Percentiles rank a stretch among this genome's conserved stretches.
Evolutionary conservation across 2,797 vertebrate species (phyloP).

Genomic region (Avahi laniger): DNA sequence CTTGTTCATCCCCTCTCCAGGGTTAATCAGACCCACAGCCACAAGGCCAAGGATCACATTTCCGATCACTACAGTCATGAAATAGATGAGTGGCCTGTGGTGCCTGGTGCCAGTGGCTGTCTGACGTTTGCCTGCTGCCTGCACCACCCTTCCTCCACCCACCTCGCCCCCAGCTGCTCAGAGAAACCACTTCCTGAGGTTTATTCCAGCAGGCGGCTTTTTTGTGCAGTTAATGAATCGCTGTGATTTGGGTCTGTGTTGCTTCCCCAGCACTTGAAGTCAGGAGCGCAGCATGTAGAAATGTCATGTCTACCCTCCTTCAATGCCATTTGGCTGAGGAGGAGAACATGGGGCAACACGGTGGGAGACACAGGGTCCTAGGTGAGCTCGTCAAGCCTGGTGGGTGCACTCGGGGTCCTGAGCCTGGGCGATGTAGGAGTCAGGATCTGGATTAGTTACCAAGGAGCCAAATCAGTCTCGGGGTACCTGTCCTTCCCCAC

Average conservation of each 20-base stretch:
- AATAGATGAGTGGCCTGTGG: background rate
- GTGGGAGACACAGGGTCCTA: background rate
- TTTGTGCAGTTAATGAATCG: background rate
- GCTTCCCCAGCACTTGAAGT: background rate
- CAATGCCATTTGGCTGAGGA: background rate
- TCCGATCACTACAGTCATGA: background rate
- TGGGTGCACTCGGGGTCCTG: background rate
- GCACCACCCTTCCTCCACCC: too few relatives aligned
- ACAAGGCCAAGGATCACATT: background rate
- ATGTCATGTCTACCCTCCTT: background rate
- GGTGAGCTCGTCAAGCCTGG: background rate
- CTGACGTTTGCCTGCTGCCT: background rate
- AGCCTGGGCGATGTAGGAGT: background rate
- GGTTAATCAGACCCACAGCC: background rate
- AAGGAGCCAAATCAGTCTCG: background rate
- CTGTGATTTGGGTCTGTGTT: background rate
- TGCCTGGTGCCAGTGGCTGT: background rate
- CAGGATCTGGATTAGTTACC: background rate
- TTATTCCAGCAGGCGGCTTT: background rate
- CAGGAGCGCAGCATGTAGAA: background rate
- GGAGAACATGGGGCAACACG: rapidly evolving
- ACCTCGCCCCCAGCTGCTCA: background rate
- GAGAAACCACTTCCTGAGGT: background rate
- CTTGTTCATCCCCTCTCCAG: background rate
- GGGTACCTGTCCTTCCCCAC: too few relatives aligned